A percentile compares a stretch with the other conserved stretches of the same genome.
Evolutionary conservation across 2,888 invertebrate species (phyloP).

Genomic region (Helleia helle): DNA sequence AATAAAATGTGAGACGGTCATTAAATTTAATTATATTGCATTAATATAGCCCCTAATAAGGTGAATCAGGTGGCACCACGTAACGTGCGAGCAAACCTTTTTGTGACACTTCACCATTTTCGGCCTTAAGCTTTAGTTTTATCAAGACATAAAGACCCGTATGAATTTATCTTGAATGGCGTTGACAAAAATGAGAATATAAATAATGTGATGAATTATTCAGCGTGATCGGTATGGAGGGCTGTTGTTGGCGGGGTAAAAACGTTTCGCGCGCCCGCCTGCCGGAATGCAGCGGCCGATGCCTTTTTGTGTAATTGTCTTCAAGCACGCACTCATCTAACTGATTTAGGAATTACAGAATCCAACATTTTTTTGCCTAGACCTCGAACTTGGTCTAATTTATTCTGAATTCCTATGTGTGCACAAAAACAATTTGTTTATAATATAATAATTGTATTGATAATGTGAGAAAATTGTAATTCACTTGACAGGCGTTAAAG

Average conservation of each 20-base stretch:
- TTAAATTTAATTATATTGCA: constrained; percentile 24
- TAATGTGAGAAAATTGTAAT: constrained; percentile 3
- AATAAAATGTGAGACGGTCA: constrained; percentile 4
- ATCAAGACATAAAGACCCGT: constrained; percentile 72
- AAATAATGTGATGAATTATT: constrained; percentile 70
- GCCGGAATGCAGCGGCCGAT: constrained; percentile 54
- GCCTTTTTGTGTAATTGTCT: constrained; percentile 70
- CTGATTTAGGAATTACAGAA: constrained; percentile 48
- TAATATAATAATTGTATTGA: neutral
- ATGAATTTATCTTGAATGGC: constrained; percentile 69
- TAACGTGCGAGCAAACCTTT: constrained; percentile 42
- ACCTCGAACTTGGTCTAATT: constrained; percentile 19
- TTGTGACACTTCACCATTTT: constrained; percentile 43
- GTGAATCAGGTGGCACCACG: constrained; percentile 35
- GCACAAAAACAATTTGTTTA: neutral
- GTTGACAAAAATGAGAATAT: constrained; percentile 73
- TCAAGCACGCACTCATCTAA: constrained; percentile 68
- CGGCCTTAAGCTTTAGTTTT: constrained; percentile 66
- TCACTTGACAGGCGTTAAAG: neutral
- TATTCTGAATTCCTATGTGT: constrained; percentile 18
- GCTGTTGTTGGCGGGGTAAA: constrained; percentile 41
- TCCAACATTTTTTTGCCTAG: constrained; percentile 34
- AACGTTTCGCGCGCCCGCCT: constrained; percentile 43
- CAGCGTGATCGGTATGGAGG: constrained; percentile 71
- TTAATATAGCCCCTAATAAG: constrained; percentile 33